These are phyloP conservation scores for Physocephala rufipes DNA, from an alignment of 2,888 invertebrate species.

Conservation along the genomic window DNA sequence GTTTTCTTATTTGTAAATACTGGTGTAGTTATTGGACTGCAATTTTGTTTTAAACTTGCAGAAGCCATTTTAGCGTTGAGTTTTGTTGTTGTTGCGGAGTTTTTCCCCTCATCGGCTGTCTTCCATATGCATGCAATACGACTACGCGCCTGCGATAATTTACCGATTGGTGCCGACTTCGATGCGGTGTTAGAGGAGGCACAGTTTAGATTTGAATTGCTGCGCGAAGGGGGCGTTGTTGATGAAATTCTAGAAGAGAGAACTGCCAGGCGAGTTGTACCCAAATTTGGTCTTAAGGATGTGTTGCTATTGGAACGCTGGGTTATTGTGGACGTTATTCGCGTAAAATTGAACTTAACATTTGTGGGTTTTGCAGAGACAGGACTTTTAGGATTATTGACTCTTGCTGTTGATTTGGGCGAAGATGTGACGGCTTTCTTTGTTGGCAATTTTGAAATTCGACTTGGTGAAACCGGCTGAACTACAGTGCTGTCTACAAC, in stretches of 20 bases:
- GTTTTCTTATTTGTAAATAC: conserved; percentile 36
- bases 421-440: conserved; percentile 47
- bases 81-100: conserved; percentile 44
- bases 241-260: conserved; percentile 56
- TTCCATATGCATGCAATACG: conserved; percentile 65
- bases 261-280: conserved; percentile 50
- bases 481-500: conserved; percentile 52
- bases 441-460: conserved; percentile 60
- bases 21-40: conserved; percentile 36
- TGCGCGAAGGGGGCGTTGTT: conserved; percentile 64
- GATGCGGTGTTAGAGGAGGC: conserved; percentile 40
- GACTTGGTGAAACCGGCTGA: conserved; percentile 53
- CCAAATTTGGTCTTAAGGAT: conserved; percentile 54
- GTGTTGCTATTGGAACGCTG: conserved; percentile 65
- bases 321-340: conserved; percentile 56
- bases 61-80: conserved; percentile 50
- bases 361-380: neutral
- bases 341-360: neutral
- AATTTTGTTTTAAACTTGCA: conserved; percentile 49
- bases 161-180: conserved; percentile 46
- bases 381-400: conserved; percentile 45
- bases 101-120: conserved; percentile 60
- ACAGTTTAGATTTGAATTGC: conserved; percentile 61
- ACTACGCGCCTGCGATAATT: conserved; percentile 61
- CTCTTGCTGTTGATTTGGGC: conserved; percentile 39